These are phyloP conservation scores for Sarcophaga variegata DNA, from an alignment of 2,888 invertebrate genomes.

Conservation along the genomic window DNA sequence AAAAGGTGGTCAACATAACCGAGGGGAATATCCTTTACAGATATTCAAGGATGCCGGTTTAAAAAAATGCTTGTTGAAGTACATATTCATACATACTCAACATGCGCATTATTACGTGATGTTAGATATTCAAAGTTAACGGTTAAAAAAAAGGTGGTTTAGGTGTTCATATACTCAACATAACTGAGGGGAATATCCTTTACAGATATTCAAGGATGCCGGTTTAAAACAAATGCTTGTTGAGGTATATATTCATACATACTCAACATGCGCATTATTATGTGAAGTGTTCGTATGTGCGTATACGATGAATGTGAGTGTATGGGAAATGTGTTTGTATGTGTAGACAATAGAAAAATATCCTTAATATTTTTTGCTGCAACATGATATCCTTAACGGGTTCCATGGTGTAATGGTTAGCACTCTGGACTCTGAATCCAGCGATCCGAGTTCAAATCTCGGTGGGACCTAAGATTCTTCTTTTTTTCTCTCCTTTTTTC, in stretches of 20 bases:
- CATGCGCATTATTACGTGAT: conserved; percentile 33
- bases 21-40: too few species aligned
- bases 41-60: too few species aligned
- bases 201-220: too few species aligned
- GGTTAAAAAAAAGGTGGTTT: too few species aligned
- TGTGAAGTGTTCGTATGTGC: not conserved
- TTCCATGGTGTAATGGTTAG: conserved; percentile 80
- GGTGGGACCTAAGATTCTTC: conserved; percentile 76
- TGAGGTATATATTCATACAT: too few species aligned
- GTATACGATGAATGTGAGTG: not conserved
- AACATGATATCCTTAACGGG: conserved; percentile 70
- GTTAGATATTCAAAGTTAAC: too few species aligned
- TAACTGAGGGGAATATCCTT: too few species aligned
- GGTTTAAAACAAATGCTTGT: too few species aligned
- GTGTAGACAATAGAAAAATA: conserved; percentile 37
- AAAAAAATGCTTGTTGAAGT: too few species aligned
- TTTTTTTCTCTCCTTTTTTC: not conserved
- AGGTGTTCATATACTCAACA: too few species aligned
- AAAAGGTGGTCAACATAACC: too few species aligned
- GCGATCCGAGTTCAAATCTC: conserved; percentile 80
- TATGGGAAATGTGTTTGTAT: conserved; percentile 40
- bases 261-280: conserved; percentile 36
- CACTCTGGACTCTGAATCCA: conserved; percentile 81
- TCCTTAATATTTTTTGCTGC: conserved; percentile 44
- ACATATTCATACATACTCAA: not conserved